phyloP scores from a whole-genome alignment of 2,113 vertebrate genomes.

The Sorex araneus region DNA sequence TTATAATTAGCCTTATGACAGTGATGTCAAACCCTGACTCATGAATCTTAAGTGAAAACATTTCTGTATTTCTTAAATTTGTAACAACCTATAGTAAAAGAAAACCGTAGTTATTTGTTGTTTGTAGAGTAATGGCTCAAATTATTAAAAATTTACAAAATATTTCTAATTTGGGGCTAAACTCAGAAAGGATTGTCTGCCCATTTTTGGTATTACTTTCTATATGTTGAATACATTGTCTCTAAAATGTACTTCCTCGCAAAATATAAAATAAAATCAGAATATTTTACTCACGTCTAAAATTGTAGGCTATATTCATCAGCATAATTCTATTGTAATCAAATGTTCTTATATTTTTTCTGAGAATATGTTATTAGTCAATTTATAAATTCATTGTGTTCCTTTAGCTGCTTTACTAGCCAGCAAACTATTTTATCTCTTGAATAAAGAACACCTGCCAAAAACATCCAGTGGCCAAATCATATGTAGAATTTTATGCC shows the following conservation, averaged over 20 bases:
- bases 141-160: neutral
- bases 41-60: neutral
- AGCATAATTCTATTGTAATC: neutral
- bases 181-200: neutral
- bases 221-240: neutral
- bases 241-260: neutral
- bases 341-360: conserved; percentile 2
- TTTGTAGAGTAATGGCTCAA: neutral
- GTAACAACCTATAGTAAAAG: neutral
- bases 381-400: neutral
- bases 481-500: neutral
- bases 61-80: neutral
- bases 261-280: too few relatives aligned
- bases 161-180: neutral
- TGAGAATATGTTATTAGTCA: neutral
- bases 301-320: neutral
- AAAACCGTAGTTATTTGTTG: neutral
- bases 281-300: too few relatives aligned
- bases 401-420: neutral
- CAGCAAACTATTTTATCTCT: neutral
- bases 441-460: neutral
- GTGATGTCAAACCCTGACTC: neutral
- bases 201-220: neutral
- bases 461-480: neutral
- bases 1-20: neutral